Base-by-base conservation (phyloP, 2,797 vertebrate species). In the Gallinago stenura region DNA sequence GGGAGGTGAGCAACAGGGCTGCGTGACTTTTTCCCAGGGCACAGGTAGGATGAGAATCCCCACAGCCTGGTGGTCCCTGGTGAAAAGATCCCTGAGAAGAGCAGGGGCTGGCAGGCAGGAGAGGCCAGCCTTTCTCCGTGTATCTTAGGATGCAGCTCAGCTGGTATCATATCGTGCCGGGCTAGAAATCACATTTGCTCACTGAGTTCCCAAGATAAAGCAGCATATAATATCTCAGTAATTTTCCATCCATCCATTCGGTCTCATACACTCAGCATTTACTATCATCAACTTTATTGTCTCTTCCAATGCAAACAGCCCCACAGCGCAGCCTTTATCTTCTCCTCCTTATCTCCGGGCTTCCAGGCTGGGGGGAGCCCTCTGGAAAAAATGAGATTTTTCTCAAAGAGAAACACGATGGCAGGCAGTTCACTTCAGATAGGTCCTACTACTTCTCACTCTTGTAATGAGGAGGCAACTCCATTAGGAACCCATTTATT, bases 231-330 rank as follows among this genome's bases (percentile, higher is more conserved):
- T 94, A 87, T 95, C 94, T 95, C 69, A 25, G 95, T 92, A 96
- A 93, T 97, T 96, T 97, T 97, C 97, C 95, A 95, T 78, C 81
- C 91, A 80, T 93, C 93, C 88, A 80, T 94, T 94, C 78, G 65
- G 92, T 95, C 88, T 96, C 78, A 94, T 96, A 65, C 88, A 94
- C 86, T 97, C 94, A 95, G 94, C 94, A 92, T 95, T 97, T 95
- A 80, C 95, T 97, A 97, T 96, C 94, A 89, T 90, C 94, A 71
- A 37, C 93, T 95, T 97, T 91, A 89, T 94, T 97, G 95, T 97
- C 96, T 95, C 95, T 95, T 97, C 96, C 94, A 97, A 87, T 66
- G 83, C 93, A 97, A 97, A 97, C 96, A 97, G 78, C 92, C 61
- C 51, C 58, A 68, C 50, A 93, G 94, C 5, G 2, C 83, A 75